Evolutionary conservation across 2,888 invertebrate species (phyloP), one percentile per base, ranked within the genome.

Genomic region (Mechanitis messenoides): DNA sequence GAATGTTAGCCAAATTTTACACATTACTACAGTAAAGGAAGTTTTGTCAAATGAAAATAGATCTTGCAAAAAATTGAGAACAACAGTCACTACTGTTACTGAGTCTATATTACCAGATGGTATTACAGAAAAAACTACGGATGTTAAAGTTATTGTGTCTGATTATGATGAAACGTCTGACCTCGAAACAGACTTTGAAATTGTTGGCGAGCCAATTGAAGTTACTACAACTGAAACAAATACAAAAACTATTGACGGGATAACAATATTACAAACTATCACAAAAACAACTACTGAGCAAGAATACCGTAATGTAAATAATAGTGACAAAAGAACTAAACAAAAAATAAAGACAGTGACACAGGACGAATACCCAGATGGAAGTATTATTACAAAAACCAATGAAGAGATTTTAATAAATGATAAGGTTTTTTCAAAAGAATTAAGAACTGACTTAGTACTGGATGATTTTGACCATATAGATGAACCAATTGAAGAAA

Each of bases 131-230:
- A 65, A 72, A n/a, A 72, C 72, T 2, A 73, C 73, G 62, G 75
- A 77, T 66, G 65, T 72, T 6, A 75, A 71, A 66, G 72, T 77
- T 20, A 71, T 70, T n/a, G 58, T 76, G 53, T 69, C 71, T 33
- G 73, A 75, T 67, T 72, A 70, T 50, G 70, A 65, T 63, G 42
- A 65, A 20, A 64, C 67, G 9, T 42, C 60, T 28, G 55, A 53
- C 20, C 35, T 45, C 3, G 57, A 62, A n/a, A 57, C 59, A 50
- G 55, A 69, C n/a, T 70, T 66, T 58, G 65, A 66, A 59, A 58
- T 58, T 64, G 60, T 71, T 31, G 72, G 69, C 7, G 68, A 70
- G 38, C 67, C 72, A 20, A 33, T 6, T 31, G 50, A 50, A 31
- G 31, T 38, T n/a, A 64, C 68, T 12, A 42, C 50, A 57, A 58